These are phyloP conservation scores for Agelaius phoeniceus DNA, from an alignment of 2,113 vertebrate genomes.

Conservation along the genomic window DNA sequence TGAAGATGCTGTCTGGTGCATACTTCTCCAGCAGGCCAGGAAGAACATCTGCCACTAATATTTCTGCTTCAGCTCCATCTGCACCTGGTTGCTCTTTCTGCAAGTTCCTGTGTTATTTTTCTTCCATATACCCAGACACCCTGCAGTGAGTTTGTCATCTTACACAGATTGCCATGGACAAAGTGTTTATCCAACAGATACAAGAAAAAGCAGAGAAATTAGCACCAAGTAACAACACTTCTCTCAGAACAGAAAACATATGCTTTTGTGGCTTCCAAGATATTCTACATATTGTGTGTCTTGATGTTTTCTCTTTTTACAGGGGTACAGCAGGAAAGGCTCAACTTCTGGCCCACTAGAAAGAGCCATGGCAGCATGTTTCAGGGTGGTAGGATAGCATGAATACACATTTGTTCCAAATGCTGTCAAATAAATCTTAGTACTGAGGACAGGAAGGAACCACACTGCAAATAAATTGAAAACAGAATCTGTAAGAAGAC, in stretches of 20 bases:
- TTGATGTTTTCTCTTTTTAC: neutral
- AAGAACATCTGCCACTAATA: slow-evolving; percentile 61
- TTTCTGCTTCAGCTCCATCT: slow-evolving; percentile 40
- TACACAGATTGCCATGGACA: neutral
- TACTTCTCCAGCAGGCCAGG: slow-evolving; percentile 17
- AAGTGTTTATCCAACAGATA: neutral
- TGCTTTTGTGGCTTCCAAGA: neutral
- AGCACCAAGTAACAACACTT: neutral
- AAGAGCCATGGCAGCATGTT: neutral
- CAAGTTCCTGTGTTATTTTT: slow-evolving; percentile 43
- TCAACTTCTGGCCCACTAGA: neutral
- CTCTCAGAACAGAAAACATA: neutral
- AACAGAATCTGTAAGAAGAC: neutral
- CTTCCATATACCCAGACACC: slow-evolving; percentile 9
- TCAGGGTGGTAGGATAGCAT: neutral
- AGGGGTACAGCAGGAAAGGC: neutral
- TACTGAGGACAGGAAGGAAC: neutral
- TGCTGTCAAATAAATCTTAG: neutral
- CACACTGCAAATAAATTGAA: neutral
- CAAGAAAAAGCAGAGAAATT: neutral
- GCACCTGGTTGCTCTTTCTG: slow-evolving; percentile 44
- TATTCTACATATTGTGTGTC: neutral
- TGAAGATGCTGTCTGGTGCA: slow-evolving; percentile 39
- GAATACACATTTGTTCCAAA: neutral
- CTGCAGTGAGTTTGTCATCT: neutral